phyloP scores from a whole-genome alignment of 2,797 vertebrate species.

The Malurus leucopterus region DNA sequence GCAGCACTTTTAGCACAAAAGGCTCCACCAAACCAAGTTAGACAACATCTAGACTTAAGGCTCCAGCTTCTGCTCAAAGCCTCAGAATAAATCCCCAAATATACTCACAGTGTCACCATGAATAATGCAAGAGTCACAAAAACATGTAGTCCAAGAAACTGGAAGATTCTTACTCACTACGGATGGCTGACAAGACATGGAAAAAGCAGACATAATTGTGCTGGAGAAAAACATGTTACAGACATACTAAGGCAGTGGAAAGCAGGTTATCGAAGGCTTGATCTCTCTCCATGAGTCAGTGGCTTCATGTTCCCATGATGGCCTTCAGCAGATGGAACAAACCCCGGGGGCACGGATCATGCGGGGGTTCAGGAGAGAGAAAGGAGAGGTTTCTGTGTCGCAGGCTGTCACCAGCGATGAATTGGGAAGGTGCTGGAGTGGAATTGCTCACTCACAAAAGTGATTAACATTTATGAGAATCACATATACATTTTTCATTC shows the following conservation, averaged over 20 bases:
- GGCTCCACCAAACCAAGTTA: not conserved
- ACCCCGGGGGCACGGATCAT: not conserved
- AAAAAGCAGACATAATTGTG: not conserved
- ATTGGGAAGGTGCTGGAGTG: not conserved
- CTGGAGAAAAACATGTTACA: not conserved
- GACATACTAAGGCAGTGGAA: not conserved
- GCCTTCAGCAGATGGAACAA: constrained; percentile 17
- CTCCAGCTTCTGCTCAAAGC: not conserved
- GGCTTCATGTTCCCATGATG: not conserved
- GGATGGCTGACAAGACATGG: not conserved
- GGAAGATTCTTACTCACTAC: not conserved
- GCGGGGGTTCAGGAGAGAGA: not conserved
- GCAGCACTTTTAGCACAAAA: not conserved
- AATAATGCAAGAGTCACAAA: not conserved
- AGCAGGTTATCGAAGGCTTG: not conserved
- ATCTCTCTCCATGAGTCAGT: constrained; percentile 14
- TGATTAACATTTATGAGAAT: not conserved
- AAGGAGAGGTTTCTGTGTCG: not conserved
- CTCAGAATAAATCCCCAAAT: not conserved
- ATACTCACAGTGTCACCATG: not conserved
- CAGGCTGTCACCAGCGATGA: not conserved
- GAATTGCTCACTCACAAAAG: not conserved
- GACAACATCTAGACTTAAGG: not conserved
- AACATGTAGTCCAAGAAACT: not conserved
- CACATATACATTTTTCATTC: not conserved